Conservation (phyloP, 2,113 vertebrate genomes). For the Thymallus thymallus region DNA sequence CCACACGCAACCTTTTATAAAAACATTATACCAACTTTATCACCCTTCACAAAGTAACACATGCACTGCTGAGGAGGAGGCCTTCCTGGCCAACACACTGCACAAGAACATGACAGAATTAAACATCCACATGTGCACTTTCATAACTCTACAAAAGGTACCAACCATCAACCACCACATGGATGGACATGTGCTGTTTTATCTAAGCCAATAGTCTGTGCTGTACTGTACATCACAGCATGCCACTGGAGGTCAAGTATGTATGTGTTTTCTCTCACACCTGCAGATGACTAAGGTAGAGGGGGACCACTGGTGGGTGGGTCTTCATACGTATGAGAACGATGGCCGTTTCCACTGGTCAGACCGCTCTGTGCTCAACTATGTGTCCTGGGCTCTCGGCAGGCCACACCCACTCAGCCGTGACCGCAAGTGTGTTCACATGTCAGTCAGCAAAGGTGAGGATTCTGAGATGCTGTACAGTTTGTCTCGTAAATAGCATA, state of each 20-base stretch:
- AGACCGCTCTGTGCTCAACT: constrained; percentile 88
- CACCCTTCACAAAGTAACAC: constrained; percentile 70
- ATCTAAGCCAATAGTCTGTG: background rate
- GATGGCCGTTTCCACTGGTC: constrained; percentile 93
- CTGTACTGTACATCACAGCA: background rate
- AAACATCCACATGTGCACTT: no score
- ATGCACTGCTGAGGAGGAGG: constrained; percentile 76
- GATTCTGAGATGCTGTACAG: background rate
- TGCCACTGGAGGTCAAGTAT: background rate
- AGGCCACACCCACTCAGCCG: constrained; percentile 82
- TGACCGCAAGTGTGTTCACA: constrained; percentile 87
- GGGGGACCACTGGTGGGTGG: constrained; percentile 93
- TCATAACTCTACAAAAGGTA: no score
- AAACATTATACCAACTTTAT: background rate
- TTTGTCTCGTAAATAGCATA: no score
- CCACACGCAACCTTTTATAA: background rate
- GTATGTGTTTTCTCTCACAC: background rate
- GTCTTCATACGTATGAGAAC: constrained; percentile 85
- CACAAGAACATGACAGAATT: constrained; percentile 48
- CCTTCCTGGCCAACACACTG: constrained; percentile 84
- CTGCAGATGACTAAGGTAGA: constrained; percentile 80
- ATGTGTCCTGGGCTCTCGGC: constrained; percentile 86
- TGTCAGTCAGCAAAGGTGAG: constrained; percentile 84
- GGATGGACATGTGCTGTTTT: background rate
- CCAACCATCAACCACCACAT: no score